phyloP scores from a whole-genome alignment of 2,797 vertebrate genomes.

The Acipenser oxyrinchus region DNA sequence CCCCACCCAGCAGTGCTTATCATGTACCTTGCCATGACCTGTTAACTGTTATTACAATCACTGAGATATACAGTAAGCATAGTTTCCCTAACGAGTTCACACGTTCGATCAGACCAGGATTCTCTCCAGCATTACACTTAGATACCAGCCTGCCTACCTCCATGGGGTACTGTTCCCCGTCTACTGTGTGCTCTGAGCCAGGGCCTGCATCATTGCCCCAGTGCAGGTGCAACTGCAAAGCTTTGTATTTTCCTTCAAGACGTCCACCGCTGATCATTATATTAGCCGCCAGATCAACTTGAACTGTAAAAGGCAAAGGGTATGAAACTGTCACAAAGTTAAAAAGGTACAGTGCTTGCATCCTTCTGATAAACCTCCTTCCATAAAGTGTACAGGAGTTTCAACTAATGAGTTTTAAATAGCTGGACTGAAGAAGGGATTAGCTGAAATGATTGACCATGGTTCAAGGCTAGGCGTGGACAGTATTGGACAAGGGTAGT shows the following conservation, averaged over 20 bases:
- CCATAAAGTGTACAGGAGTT: too few species aligned
- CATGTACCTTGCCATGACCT: not conserved
- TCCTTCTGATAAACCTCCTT: not conserved
- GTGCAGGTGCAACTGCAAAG: conserved; percentile 78
- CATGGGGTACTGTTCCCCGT: conserved; percentile 78
- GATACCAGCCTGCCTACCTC: conserved; percentile 59
- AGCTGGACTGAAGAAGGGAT: not conserved
- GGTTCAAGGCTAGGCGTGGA: too few species aligned
- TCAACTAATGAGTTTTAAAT: not conserved
- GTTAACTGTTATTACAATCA: not conserved
- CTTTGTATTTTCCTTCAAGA: conserved; percentile 59
- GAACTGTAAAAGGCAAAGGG: conserved; percentile 48
- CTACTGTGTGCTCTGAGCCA: conserved; percentile 84
- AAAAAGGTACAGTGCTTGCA: not conserved
- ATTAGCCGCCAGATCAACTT: conserved; percentile 39
- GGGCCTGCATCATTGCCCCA: conserved; percentile 59
- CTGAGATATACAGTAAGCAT: not conserved
- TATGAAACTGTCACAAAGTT: not conserved
- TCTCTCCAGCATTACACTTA: too few species aligned
- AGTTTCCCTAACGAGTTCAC: not conserved
- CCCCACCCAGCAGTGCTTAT: not conserved
- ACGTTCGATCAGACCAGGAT: not conserved
- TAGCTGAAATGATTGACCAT: too few species aligned
- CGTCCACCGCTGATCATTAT: conserved; percentile 54
- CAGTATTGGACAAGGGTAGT: too few species aligned